Conservation (phyloP, 2,113 vertebrate genomes). For the Solenodon paradoxus region DNA sequence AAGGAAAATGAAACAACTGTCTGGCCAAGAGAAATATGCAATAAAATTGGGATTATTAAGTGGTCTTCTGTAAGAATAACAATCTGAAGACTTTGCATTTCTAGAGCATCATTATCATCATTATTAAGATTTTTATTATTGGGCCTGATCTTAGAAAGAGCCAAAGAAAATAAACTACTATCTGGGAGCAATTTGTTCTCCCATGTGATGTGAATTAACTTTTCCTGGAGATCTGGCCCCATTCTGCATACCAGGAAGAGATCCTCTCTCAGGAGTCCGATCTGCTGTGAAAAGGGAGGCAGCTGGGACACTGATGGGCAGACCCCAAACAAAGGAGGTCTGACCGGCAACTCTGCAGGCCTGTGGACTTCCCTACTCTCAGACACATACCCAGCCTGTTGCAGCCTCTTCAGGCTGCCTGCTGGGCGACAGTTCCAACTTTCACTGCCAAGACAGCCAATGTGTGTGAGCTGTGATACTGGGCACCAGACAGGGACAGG, state of each 20-base stretch:
- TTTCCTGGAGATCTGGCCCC: not conserved
- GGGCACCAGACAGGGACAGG: not conserved
- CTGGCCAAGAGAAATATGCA: constrained; percentile 31
- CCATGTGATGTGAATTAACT: constrained; percentile 47
- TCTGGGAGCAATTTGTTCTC: constrained; percentile 42
- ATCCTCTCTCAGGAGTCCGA: not conserved
- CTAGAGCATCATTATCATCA: constrained; percentile 53
- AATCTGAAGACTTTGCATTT: constrained; percentile 35
- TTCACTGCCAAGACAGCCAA: not conserved
- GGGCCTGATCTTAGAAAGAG: not conserved
- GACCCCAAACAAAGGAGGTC: too few relatives aligned
- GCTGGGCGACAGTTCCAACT: not conserved
- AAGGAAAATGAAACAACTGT: constrained; percentile 40
- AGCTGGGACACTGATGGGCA: too few relatives aligned
- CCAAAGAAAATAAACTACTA: constrained; percentile 62
- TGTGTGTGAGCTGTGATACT: too few relatives aligned
- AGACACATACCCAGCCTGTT: not conserved
- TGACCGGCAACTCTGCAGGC: too few relatives aligned
- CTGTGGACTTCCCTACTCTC: too few relatives aligned
- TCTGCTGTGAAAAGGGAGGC: not conserved
- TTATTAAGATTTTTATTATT: constrained; percentile 55
- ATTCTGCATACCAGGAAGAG: not conserved
- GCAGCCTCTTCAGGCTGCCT: not conserved
- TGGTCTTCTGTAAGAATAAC: constrained; percentile 50
- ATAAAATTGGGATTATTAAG: constrained; percentile 53